These are phyloP conservation scores for Pteronotus mesoamericanus DNA, from an alignment of 2,797 vertebrate genomes.

Conservation along the genomic window DNA sequence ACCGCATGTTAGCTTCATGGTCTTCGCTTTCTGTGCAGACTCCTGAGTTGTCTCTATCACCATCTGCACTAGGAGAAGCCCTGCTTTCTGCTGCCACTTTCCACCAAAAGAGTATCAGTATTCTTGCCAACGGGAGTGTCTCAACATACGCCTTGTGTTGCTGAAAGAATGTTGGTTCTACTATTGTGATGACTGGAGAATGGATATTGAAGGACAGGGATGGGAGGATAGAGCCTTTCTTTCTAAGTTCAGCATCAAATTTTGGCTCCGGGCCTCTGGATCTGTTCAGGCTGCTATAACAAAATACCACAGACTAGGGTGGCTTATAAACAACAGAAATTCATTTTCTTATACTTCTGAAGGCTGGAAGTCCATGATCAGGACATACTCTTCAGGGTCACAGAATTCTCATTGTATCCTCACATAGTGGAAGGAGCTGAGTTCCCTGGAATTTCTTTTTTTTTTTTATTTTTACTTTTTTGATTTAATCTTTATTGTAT, in stretches of 20 bases:
- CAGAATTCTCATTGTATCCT: not conserved
- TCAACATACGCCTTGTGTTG: not conserved
- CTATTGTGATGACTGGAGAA: not conserved
- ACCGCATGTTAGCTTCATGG: fast-evolving
- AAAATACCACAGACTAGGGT: not conserved
- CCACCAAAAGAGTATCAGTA: fast-evolving
- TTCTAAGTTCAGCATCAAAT: not conserved
- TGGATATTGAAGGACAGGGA: not conserved
- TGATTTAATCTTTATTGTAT: no score
- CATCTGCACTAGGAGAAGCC: not conserved
- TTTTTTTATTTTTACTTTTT: no score
- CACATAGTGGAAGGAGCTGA: not conserved
- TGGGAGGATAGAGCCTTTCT: not conserved
- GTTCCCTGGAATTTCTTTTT: not conserved
- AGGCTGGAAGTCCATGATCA: not conserved
- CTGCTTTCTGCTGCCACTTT: not conserved
- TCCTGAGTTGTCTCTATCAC: not conserved
- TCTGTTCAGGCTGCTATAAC: not conserved
- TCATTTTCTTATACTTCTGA: not conserved
- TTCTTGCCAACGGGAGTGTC: not conserved
- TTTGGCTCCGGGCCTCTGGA: not conserved
- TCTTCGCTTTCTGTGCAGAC: not conserved
- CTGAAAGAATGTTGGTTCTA: not conserved
- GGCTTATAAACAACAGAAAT: not conserved
- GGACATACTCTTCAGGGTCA: not conserved